Base-by-base conservation (phyloP, 2,888 invertebrate genomes). In the Osmoderma eremita region DNA sequence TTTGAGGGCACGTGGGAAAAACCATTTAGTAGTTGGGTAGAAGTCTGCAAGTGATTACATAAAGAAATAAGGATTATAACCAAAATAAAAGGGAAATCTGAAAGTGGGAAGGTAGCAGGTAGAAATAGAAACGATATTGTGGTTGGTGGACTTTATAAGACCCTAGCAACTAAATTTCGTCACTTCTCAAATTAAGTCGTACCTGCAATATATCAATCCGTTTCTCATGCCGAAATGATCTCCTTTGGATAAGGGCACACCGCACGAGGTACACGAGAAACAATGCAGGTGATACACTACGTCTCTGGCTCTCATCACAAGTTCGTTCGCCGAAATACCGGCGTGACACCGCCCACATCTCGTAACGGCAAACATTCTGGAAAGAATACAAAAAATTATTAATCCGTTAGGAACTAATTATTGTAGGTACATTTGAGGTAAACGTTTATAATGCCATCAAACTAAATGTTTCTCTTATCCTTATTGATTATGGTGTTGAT, bases 141-240 rank as follows among this genome's bases (percentile, higher is more conserved):
- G n/a, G 24, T 24, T 4, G 5, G 24, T 24, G 5, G 3, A 24
- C 24, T 4, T 24, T 5, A 24, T 22, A 6, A 22, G 24, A 24
- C 5, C 24, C 17, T 4, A 3, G 20, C 20, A 20, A 12, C 12
- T 48, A 48, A 48, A 20, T 48, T 48, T 48, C 2, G 24, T 24
- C 3, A 5, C 5, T 24, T 3, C 24, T 24, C 5, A 2, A 30
- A 22, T 79, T 80, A 36, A 13, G 39, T 45, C 62, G 65, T 76
- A 82, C 82, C 81, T 85, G 84, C 91, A 91, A 81, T 90, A 91
- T 68, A 95, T 89, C 69, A 92, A 86, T 58, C 91, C 91, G 72
- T 92, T 92, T 70, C 92, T 86, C 88, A 96, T 91, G 30, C 95
- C 95, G 81, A 95, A 97, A 75, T 93, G 92, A 78, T 97, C 96